Percentiles rank a stretch among this genome's conserved stretches.
Conservation (phyloP, 2,113 vertebrate genomes). For the Solenodon paradoxus region DNA sequence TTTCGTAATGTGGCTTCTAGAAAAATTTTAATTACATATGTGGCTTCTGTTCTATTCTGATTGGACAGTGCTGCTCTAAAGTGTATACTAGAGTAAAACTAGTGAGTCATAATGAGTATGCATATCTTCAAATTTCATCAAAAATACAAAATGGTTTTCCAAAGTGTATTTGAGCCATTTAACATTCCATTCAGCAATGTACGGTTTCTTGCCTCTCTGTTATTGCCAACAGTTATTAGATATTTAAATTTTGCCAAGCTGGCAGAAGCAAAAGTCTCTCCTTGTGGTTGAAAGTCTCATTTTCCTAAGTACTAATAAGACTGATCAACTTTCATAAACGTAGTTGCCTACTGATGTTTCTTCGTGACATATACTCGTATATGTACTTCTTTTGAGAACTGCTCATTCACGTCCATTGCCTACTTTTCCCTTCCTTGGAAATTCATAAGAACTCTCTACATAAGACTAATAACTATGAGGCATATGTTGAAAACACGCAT, state of each 20-base stretch:
- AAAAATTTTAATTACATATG: not conserved
- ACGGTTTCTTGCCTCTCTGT: not conserved
- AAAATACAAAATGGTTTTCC: not conserved
- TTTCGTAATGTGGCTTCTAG: not conserved
- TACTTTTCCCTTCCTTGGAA: not conserved
- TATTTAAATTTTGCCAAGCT: conserved; percentile 32
- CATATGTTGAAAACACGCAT: not conserved
- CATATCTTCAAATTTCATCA: not conserved
- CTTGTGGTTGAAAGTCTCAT: not conserved
- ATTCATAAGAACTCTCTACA: not conserved
- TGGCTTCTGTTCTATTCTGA: not conserved
- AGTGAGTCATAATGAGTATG: not conserved
- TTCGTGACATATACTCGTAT: not conserved
- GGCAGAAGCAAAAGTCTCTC: not conserved
- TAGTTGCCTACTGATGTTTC: not conserved
- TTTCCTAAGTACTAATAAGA: not conserved
- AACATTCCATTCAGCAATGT: not conserved
- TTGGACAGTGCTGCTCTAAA: not conserved
- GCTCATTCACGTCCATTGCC: not conserved
- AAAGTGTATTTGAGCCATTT: not conserved
- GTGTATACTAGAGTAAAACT: not conserved
- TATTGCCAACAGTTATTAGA: not conserved
- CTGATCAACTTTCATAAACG: not conserved
- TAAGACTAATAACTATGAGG: not conserved
- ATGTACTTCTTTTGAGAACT: not conserved